Evolutionary conservation across 2,797 vertebrate genomes (phyloP), one percentile per base, ranked within the genome.

Genomic region (Aldrovandia affinis): DNA sequence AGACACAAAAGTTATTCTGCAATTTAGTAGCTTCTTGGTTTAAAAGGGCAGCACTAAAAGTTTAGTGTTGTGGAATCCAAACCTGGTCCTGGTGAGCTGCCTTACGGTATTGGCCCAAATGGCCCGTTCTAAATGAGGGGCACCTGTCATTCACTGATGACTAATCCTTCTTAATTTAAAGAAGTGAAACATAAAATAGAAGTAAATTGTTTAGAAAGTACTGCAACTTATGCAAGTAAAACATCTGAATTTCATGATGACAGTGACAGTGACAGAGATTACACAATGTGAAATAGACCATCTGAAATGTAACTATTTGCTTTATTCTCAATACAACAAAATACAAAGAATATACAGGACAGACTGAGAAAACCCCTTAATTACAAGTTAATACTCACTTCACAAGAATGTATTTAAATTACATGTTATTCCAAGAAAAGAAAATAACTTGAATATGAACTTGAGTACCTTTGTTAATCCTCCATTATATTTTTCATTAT

Each of bases 241-340:
- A 20, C 10, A 73, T 1, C 36, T 39, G 4, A 5, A 73, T 39
- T 93, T 89, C 86, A 90, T 9, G 91, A 92, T 85, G 44, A 81
- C 84, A 88, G 82, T 84, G 89, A 91, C 87, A 68, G 90, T 90
- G 80, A 83, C 90, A 93, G 89, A 89, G 83, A 85, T 87, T 5
- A 81, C 10, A 73, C 6, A 25, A 7, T 84, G 88, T 25, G 28
- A 87, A 85, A 75, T 42, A 30, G 10, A 22, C 18, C 83, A 80
- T 2, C 68, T 91, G 91, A 93, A 94, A 93, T 91, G 92, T 94
- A 93, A 94, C 96, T 97, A 98, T 98, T 94, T 97, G 97, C 97
- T 99, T 99, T 98, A 98, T 97, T 98, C 96, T 98, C 97, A 97
- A 98, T 98, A 99, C 97, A 94, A 97, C 97, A 99, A 96, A 99